phyloP scores from a whole-genome alignment of 1,140 invertebrate species.

The Drosophila kepulauana region DNA sequence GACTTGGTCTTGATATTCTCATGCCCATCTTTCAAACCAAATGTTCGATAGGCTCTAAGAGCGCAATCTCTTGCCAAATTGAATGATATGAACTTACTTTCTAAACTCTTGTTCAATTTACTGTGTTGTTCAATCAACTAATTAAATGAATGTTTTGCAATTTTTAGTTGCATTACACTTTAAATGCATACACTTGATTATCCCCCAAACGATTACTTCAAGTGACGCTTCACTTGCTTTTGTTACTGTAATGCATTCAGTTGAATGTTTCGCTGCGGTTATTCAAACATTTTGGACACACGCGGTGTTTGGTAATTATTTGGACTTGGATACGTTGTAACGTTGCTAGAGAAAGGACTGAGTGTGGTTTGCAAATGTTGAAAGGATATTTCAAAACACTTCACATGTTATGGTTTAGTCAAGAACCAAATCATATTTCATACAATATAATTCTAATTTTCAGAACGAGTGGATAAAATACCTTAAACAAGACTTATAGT shows the following conservation, averaged over 20 bases:
- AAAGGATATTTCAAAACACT: no score
- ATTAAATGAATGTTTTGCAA: not conserved
- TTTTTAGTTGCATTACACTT: not conserved
- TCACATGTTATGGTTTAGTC: no score
- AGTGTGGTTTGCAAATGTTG: no score
- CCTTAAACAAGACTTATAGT: no score
- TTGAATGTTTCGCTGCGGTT: not conserved
- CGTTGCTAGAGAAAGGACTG: not conserved
- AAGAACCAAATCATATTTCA: no score
- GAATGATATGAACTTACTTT: not conserved
- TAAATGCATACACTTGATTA: not conserved
- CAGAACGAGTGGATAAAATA: no score
- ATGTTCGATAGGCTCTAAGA: not conserved
- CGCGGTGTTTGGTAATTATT: not conserved
- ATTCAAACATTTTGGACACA: not conserved
- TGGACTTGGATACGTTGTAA: not conserved
- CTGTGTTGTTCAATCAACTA: not conserved
- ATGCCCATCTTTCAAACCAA: conserved; percentile 2
- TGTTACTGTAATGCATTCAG: not conserved
- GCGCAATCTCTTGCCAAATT: not conserved
- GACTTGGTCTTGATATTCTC: conserved; percentile 12
- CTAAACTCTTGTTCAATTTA: not conserved
- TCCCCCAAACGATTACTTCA: not conserved
- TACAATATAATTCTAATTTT: no score
- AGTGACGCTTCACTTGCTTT: conserved; percentile 3